Evolutionary conservation across 2,888 invertebrate genomes (phyloP), one percentile per base, ranked within the genome.

Genomic region (Morpho helenor): DNA sequence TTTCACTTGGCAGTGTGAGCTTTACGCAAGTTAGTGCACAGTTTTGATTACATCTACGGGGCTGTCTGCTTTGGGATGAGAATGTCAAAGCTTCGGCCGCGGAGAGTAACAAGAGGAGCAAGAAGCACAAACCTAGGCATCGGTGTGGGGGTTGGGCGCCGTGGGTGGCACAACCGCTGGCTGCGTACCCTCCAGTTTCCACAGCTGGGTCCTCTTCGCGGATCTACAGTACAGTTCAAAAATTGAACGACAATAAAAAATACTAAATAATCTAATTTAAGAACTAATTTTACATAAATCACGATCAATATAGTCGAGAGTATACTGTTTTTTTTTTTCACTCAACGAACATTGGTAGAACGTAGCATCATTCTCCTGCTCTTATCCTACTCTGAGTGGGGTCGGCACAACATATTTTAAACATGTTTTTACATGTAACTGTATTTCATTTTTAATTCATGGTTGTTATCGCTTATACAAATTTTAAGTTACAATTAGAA

Each of bases 111-210:
- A 86, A 71, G 73, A 91, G 72, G 71, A 90, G 75, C 65, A 89
- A 76, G 64, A 90, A 77, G 71, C 86, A 91, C 91, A 91, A 91
- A 91, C 91, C 91, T 91, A 91, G 72, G 76, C 91, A 91, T 67
- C 75, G 79, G 70, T 82, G 84, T 3, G 84, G 77, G 8, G 86
- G 75, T 44, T 76, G 74, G n/a, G 87, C 72, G 39, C 84, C 79
- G 66, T 70, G 77, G 5, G 82, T 82, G 7, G 79, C 69, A 71
- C 91, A 91, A 4, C 88, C 88, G 60, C 65, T 56, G 75, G 77
- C 52, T 76, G 68, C 54, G 64, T 73, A 49, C 72, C 76, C 49
- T 69, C 74, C 53, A 65, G 68, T 4, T 69, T 71, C 66, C 10
- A 69, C 69, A 5, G 61, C 74, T 1, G 77, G 67, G 66, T 81